These are phyloP conservation scores for Oryzias sinensis DNA, from an alignment of 2,797 vertebrate species.

Conservation along the genomic window DNA sequence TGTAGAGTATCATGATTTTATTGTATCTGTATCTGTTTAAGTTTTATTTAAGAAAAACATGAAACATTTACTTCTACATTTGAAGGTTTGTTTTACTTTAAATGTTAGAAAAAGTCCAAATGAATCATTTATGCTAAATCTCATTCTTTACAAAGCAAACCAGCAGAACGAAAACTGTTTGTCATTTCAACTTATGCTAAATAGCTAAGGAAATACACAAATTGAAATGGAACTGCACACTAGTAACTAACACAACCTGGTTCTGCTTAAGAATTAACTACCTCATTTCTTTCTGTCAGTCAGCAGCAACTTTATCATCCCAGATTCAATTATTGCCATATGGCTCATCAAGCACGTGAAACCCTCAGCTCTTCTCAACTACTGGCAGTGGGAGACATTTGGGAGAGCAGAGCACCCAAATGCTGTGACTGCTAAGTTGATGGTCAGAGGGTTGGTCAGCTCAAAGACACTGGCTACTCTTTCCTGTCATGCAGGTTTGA, in stretches of 20 bases:
- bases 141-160: too few relatives aligned
- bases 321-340: constrained; percentile 17
- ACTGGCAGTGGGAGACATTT: constrained; percentile 10
- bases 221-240: constrained; percentile 22
- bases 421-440: constrained; percentile 28
- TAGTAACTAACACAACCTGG: constrained; percentile 27
- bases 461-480: constrained; percentile 34
- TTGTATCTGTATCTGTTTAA: too few relatives aligned
- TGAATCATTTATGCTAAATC: too few relatives aligned
- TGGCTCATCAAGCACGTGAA: constrained; percentile 30
- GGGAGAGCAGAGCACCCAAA: constrained; percentile 9
- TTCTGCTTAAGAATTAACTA: constrained; percentile 35
- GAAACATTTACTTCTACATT: too few relatives aligned
- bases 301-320: constrained; percentile 47
- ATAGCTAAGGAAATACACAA: constrained; percentile 36
- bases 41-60: too few relatives aligned
- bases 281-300: constrained; percentile 31
- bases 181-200: background rate
- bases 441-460: constrained; percentile 28
- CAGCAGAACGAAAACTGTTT: too few relatives aligned
- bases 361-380: constrained; percentile 33
- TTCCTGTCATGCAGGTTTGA: constrained; percentile 30
- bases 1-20: too few relatives aligned
- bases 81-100: too few relatives aligned
- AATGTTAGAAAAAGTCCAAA: too few relatives aligned